These are phyloP conservation scores for Eulemur coronatus DNA, from an alignment of 2,797 vertebrate genomes.

Conservation along the genomic window DNA sequence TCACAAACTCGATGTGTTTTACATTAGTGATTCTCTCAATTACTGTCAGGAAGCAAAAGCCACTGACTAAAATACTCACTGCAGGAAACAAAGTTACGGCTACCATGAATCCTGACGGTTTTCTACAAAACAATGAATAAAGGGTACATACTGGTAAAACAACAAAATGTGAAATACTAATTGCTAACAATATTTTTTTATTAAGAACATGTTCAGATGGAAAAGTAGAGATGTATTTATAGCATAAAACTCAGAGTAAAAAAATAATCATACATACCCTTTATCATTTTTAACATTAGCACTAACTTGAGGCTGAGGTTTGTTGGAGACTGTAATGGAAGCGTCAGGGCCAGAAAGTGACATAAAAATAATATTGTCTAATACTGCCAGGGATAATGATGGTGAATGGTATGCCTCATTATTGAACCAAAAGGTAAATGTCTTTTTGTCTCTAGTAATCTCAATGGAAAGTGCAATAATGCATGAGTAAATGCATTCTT, in stretches of 20 bases:
- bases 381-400: conserved; percentile 90
- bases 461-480: conserved; percentile 89
- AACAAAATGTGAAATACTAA: not conserved
- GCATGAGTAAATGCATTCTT: conserved; percentile 91
- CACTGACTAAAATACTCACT: conserved; percentile 95
- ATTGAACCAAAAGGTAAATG: conserved; percentile 92
- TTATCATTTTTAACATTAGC: fast-evolving
- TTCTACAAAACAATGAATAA: conserved; percentile 12
- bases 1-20: conserved; percentile 96
- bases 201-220: not conserved
- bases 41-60: conserved; percentile 93
- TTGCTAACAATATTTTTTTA: not conserved
- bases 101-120: conserved; percentile 86
- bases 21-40: conserved; percentile 93
- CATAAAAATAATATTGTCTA: conserved; percentile 91
- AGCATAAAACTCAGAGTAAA: not conserved
- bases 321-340: conserved; percentile 91
- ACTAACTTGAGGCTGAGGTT: conserved; percentile 91
- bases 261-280: not conserved
- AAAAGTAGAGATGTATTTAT: not conserved
- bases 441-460: conserved; percentile 63
- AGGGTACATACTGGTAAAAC: not conserved
- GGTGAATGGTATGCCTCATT: conserved; percentile 94
- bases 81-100: conserved; percentile 96
- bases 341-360: conserved; percentile 89